Base-by-base conservation (phyloP, 2,113 vertebrate genomes). In the Callospermophilus lateralis region DNA sequence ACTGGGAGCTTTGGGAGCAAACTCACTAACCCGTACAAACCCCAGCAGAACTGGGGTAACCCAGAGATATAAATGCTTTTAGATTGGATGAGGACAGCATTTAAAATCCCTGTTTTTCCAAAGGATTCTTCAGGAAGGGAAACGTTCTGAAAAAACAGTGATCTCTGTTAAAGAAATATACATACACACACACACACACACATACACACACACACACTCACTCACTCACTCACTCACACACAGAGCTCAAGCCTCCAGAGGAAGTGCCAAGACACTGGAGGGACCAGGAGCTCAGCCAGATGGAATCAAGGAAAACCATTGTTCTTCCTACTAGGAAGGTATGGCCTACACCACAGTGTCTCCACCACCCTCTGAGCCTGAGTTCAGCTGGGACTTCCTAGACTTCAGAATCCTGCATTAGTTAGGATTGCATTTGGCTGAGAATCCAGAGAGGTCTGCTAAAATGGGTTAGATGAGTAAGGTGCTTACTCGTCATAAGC, bases 241-340 rank as follows among this genome's bases (percentile, higher is more conserved):
- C 63, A 92, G 93, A 87, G 37, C 65, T 96, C 93, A 81, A 96
- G 86, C 89, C 90, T 98, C 32, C 12, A 24, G 24, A 22, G 84
- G 84, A 98, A 96, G 51, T 97, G 97, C 98, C 98, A 98, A 98
- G 97, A 98, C 72, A 83, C 61, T 85, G 79, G 90, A 78, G 94
- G 80, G 89, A 96, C 87, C 92, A 97, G 87, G 97, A 98, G 63
- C 22, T 87, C 89, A 94, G 93, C 96, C 0, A 20, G 96, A 67
- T 28, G 17, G 74, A 98, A 94, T 96, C 92, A 95, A 97, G 55
- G 84, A 81, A 37, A 97, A 65, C 22, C 65, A 87, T 70, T 98
- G 89, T 96, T 96, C 96, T 67, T 93, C 89, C 93, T 51, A 37
- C 70, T 95, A 84, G 83, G 39, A 32, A 79, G 78, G 85, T 96